Base-by-base conservation (phyloP, 2,113 vertebrate species). In the Periophthalmodon schlosseri region DNA sequence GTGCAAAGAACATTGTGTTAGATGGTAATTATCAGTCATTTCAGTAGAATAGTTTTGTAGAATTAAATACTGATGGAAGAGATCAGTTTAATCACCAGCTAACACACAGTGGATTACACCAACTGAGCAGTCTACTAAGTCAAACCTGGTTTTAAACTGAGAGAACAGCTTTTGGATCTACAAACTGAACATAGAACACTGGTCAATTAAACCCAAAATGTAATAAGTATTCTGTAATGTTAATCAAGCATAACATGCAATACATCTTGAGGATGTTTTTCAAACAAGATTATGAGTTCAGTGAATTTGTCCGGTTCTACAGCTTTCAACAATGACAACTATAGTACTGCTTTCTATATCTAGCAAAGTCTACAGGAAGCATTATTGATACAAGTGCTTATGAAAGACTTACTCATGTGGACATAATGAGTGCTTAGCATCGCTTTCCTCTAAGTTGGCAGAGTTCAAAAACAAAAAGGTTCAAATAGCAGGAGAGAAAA, bases 341-440 rank as follows among this genome's bases (percentile, higher is more conserved):
- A 56, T 21, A 44, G 28, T 20, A 63, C 7, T 63, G 60, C 60
- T 9, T 20, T 63, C 58, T 61, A 28, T 13, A 61, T 61, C 58
- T 33, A 64, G 61, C 61, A 64, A 20, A 2, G 20, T 39, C 63
- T 65, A 65, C 18, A n/a, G 63, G 63, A 34, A 39, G 33, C 63
- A 39, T 13, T 21, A 65, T 4, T 65, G 20, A 44, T 65, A 60
- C 58, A 34, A 63, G 28, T 20, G 77, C 82, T 83, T 23, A 50
- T 82, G 73, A 91, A 84, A 20, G 91, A 97, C 96, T 99, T 97
- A 98, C 96, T 96, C 93, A 87, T 95, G 69, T 86, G 88, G 87
- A 89, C 91, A 91, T 93, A 94, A 93, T 91, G 87, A 92, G 92
- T 86, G 93, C 90, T 86, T 93, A 93, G 88, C 92, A 94, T 72